Percentiles rank a stretch among this genome's conserved stretches.
Evolutionary conservation across 35 echinoderm and acorn worm species (phyloP).

Genomic region (Patiria miniata): DNA sequence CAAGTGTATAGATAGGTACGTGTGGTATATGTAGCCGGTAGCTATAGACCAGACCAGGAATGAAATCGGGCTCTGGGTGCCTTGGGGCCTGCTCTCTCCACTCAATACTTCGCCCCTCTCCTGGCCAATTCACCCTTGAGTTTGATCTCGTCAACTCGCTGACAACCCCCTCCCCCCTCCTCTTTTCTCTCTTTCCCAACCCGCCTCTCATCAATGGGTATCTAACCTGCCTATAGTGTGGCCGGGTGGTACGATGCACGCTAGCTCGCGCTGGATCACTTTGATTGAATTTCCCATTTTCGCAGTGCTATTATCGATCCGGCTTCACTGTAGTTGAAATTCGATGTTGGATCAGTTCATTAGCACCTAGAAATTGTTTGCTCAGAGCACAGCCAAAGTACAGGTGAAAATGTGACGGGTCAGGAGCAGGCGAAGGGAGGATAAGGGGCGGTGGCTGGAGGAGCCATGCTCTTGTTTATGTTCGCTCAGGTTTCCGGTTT

Average conservation of each 20-base stretch:
- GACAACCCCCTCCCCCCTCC: not conserved
- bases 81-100: conserved; percentile 6
- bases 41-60: conserved; percentile 3
- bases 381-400: conserved; percentile 54
- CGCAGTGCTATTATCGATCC: conserved; percentile 63
- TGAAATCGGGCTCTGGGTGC: not conserved
- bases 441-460: too few species aligned
- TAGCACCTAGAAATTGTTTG: conserved; percentile 80
- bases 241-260: not conserved
- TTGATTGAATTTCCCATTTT: conserved; percentile 84
- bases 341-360: conserved; percentile 83
- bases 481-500: too few species aligned
- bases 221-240: too few species aligned
- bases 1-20: conserved; percentile 6
- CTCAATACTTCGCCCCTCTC: conserved; percentile 11
- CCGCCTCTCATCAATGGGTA: not conserved
- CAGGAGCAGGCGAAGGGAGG: not conserved
- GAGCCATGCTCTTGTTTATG: too few species aligned
- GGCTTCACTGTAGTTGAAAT: conserved; percentile 71
- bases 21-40: conserved; percentile 8
- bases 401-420: conserved; percentile 64
- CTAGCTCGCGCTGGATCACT: conserved; percentile 40
- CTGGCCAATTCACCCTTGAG: conserved; percentile 10
- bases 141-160: conserved; percentile 10
- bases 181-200: not conserved